Percentiles rank a stretch among this genome's conserved stretches.
Conservation (phyloP, 2,113 vertebrate species). For the Dendrocopos noguchii region DNA sequence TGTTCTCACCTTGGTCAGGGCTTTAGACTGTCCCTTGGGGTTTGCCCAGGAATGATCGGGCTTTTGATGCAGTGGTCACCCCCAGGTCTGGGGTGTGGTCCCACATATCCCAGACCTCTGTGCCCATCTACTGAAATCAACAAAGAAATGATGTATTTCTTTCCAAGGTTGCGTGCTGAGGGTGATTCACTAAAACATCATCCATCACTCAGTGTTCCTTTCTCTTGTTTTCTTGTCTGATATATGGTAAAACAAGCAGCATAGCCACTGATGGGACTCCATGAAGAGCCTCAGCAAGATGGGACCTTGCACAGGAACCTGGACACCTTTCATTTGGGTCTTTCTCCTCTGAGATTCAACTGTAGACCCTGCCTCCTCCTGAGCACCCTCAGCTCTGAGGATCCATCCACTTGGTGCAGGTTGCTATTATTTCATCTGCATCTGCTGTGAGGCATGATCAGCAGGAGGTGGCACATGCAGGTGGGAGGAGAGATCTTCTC, state of each 20-base stretch:
- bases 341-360: neutral
- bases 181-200: neutral
- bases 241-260: neutral
- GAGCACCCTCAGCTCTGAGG: neutral
- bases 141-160: neutral
- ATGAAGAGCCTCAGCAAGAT: neutral
- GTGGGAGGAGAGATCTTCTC: neutral
- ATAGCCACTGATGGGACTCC: neutral
- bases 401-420: neutral
- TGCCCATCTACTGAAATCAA: neutral
- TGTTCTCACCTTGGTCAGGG: neutral
- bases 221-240: neutral
- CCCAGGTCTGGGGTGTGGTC: no score
- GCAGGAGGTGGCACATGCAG: neutral
- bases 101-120: rapidly evolving
- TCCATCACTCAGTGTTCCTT: rapidly evolving
- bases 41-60: neutral
- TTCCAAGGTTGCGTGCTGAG: neutral
- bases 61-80: rapidly evolving
- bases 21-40: neutral
- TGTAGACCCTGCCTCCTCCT: neutral
- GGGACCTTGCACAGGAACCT: neutral
- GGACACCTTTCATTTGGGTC: neutral
- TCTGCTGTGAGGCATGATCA: rapidly evolving
- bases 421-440: neutral